Evolutionary conservation across 2,888 invertebrate genomes (phyloP), one percentile per base, ranked within the genome.

Genomic region (Scaptodrosophila latifasciaeformis): DNA sequence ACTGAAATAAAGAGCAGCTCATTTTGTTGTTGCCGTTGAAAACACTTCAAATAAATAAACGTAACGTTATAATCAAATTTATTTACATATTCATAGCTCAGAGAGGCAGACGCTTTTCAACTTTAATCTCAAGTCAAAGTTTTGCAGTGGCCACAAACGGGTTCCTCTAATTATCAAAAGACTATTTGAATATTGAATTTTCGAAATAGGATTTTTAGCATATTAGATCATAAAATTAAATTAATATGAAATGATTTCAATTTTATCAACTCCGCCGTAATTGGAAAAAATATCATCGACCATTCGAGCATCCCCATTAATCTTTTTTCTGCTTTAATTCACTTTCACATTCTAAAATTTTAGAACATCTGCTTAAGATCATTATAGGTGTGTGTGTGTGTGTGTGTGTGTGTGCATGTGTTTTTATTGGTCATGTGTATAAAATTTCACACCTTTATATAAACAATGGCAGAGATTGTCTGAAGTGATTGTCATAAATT

Each of bases 401-500:
- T 13, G 12, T 40, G 31, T 30, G 45, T n/a, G n/a, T n/a, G n/a
- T n/a, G n/a, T n/a, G n/a, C n/a, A n/a, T n/a, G n/a, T n/a, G n/a
- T n/a, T n/a, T n/a, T n/a, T n/a, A n/a, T n/a, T n/a, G n/a, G n/a
- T n/a, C n/a, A n/a, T n/a, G n/a, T n/a, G n/a, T n/a, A 19, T n/a
- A 37, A 13, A 49, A 43, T 59, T 68, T 74, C 60, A 59, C 77
- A 77, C 70, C 68, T 70, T 39, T 27, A 24, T 45, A 10, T 17
- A 3, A 54, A 74, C 70, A 76, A 68, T 70, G 58, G 12, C 49
- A 31, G 18, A 49, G 30, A 44, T 52, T 76, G 69, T 61, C 35
- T 50, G 30, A 54, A 61, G 49, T 57, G 58, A 56, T 46, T 12
- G 19, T 53, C 63, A 72, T 76, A 76, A 72, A 72, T 72, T 53